Evolutionary conservation across 2,888 invertebrate genomes (phyloP).

Genomic region (Drosophila eohydei): DNA sequence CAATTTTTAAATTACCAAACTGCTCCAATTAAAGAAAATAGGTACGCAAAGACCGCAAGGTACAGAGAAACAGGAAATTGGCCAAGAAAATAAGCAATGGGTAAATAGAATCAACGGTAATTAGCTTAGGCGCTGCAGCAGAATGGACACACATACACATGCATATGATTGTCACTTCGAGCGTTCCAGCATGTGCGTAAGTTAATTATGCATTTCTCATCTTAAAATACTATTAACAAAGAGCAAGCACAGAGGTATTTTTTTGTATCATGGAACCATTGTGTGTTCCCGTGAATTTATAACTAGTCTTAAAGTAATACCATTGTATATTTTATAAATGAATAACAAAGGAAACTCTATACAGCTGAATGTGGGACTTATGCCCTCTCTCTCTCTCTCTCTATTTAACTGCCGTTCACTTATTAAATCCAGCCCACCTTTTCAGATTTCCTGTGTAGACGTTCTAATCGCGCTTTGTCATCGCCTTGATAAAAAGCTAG

Average conservation of each 20-base stretch:
- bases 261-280: not conserved
- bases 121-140: conserved; percentile 39
- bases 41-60: conserved; percentile 36
- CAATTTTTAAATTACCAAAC: conserved; percentile 78
- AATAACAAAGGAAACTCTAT: conserved; percentile 26
- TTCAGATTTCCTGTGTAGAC: conserved; percentile 45
- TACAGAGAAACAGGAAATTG: conserved; percentile 65
- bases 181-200: not conserved
- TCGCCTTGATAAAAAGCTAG: conserved; percentile 58
- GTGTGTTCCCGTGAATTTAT: conserved; percentile 7
- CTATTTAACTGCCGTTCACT: conserved; percentile 24
- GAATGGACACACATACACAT: conserved; percentile 14
- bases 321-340: conserved; percentile 6
- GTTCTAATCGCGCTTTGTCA: conserved; percentile 70
- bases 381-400: not conserved
- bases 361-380: conserved; percentile 7
- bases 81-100: conserved; percentile 52
- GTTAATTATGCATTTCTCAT: conserved; percentile 3
- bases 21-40: conserved; percentile 72
- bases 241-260: not conserved
- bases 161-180: not conserved
- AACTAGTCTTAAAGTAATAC: conserved; percentile 8
- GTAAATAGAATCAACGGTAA: conserved; percentile 58
- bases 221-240: conserved; percentile 2
- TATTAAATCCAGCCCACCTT: conserved; percentile 51